These are phyloP conservation scores for Drosophila guanche DNA, from an alignment of 1,140 invertebrate species.

Conservation along the genomic window DNA sequence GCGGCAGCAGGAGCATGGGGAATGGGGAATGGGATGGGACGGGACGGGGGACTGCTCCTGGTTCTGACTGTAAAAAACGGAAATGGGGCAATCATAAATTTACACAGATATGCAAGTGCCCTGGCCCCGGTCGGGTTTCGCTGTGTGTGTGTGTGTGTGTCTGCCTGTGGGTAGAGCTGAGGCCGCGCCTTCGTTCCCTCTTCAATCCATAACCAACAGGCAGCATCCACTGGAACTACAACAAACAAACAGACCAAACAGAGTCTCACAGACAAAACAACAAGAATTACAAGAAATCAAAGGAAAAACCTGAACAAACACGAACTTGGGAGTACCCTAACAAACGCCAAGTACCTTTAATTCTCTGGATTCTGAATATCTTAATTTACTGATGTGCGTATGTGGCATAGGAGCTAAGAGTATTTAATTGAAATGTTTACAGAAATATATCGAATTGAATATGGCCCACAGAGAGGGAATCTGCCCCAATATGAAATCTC, in stretches of 20 bases:
- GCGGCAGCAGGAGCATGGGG: conserved; percentile 10
- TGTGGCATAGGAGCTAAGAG: too few relatives aligned
- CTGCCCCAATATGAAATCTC: conserved; percentile 44
- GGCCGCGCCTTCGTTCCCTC: conserved; percentile 15
- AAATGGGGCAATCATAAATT: conserved; percentile 83
- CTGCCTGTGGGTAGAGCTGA: conserved; percentile 12
- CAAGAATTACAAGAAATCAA: too few relatives aligned
- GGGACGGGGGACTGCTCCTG: not conserved
- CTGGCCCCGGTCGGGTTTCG: conserved; percentile 35
- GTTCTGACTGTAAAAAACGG: conserved; percentile 74
- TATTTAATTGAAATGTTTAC: too few relatives aligned
- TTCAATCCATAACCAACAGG: conserved; percentile 51
- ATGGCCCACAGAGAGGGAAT: not conserved
- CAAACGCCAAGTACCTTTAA: too few relatives aligned
- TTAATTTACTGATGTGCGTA: too few relatives aligned
- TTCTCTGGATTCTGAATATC: too few relatives aligned
- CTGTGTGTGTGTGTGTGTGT: conserved; percentile 25
- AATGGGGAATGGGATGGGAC: too few relatives aligned
- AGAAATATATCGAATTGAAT: too few relatives aligned
- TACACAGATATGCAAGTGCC: conserved; percentile 82
- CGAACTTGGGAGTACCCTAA: not conserved
- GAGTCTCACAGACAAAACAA: not conserved
- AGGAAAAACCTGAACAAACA: not conserved
- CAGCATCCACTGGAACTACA: conserved; percentile 11
- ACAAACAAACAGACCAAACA: conserved; percentile 20